Conservation (phyloP, 2,113 vertebrate genomes). For the Anthoscopus minutus region DNA sequence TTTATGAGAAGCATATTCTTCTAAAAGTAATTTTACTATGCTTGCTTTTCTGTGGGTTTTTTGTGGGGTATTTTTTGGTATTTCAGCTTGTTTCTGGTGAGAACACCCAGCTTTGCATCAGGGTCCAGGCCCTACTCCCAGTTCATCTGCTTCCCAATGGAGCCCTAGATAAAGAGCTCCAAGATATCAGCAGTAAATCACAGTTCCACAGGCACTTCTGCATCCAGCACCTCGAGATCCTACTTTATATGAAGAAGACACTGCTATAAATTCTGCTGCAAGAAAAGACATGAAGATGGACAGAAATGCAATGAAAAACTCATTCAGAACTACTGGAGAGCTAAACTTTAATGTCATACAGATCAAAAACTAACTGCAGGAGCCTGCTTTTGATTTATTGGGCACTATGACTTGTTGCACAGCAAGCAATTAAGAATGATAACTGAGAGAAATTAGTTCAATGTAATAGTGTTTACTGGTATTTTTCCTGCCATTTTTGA, state of each 20-base stretch:
- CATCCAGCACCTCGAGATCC: neutral
- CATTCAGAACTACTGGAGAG: neutral
- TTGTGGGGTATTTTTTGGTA: neutral
- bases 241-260: neutral
- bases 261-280: conserved; percentile 19
- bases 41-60: neutral
- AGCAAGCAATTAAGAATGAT: neutral
- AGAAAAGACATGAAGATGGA: neutral
- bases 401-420: neutral
- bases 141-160: neutral
- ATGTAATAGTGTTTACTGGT: neutral
- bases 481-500: neutral
- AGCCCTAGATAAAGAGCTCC: neutral
- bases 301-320: conserved; percentile 7
- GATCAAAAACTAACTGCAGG: neutral
- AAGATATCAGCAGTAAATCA: conserved; percentile 7
- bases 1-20: neutral
- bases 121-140: neutral
- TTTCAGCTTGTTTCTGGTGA: neutral
- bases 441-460: conserved; percentile 1
- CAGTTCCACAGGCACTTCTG: neutral
- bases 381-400: neutral
- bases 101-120: neutral
- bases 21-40: neutral
- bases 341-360: neutral